phyloP scores from a whole-genome alignment of 2,797 vertebrate species.

The Ctenochaetus hawaiiensis region DNA sequence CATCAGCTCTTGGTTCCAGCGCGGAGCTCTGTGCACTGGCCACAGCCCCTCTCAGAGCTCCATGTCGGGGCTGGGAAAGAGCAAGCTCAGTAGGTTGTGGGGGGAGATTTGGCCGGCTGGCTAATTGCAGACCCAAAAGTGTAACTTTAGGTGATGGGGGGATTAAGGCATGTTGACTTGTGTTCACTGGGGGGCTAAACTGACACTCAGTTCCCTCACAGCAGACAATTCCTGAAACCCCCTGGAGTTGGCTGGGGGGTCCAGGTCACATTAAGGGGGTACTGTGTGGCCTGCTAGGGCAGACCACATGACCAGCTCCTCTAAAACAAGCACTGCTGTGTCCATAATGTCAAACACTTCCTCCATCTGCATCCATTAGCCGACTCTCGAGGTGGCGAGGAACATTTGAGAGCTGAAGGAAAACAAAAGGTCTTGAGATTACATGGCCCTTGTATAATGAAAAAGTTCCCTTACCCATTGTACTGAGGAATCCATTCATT shows the following conservation, averaged over 20 bases:
- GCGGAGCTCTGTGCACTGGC: conserved; percentile 7
- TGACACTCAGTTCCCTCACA: conserved; percentile 78
- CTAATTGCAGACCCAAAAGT: conserved; percentile 83
- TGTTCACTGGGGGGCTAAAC: conserved; percentile 80
- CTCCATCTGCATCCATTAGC: conserved; percentile 81
- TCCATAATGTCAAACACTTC: conserved; percentile 84
- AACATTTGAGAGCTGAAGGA: conserved; percentile 71
- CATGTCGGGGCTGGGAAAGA: conserved; percentile 40
- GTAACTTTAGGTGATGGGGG: conserved; percentile 85
- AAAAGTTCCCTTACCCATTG: conserved; percentile 71
- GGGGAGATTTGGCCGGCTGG: conserved; percentile 58
- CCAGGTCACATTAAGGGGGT: conserved; percentile 77
- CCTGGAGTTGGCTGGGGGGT: conserved; percentile 73
- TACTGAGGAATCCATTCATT: conserved; percentile 36
- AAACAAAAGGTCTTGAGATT: conserved; percentile 72
- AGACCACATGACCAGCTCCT: conserved; percentile 77
- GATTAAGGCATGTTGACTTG: conserved; percentile 85
- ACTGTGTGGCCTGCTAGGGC: conserved; percentile 70
- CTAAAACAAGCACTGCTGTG: conserved; percentile 83
- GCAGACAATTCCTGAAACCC: conserved; percentile 80
- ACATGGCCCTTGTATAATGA: conserved; percentile 64
- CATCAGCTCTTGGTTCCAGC: conserved; percentile 38
- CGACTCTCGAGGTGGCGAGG: conserved; percentile 62
- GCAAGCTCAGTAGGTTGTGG: conserved; percentile 48
- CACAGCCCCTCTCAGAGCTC: conserved; percentile 39